Base-by-base conservation (phyloP, 1,140 invertebrate species). In the Zaprionus ornatus region DNA sequence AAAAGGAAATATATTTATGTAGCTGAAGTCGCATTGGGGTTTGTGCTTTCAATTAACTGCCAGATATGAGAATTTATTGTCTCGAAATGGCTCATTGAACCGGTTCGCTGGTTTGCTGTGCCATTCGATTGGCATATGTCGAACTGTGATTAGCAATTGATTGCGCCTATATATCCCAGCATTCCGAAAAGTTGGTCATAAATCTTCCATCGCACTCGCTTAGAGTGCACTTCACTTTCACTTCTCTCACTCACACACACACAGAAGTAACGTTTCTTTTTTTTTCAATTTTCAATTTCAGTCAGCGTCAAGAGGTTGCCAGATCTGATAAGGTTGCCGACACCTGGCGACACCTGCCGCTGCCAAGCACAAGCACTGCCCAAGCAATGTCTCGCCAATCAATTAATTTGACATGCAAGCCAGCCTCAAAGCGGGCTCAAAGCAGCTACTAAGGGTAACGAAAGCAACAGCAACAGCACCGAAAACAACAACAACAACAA, bases 381-480 rank as follows among this genome's bases (percentile, higher is more conserved):
- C 52, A 52, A 48, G 79, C 48, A 48, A 63, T 74, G 75, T 77
- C 70, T 45, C 32, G 42, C 37, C 54, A 72, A 87, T 87, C 82
- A 86, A 86, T 86, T 86, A 86, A 86, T 86, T 86, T 86, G 82
- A 87, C 83, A 86, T 86, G 82, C 82, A 79, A 86, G 76, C 65
- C 50, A 60, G 56, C 37, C 63, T 57, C 52, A 19, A 50, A 48
- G 29, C 27, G n/a, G 55, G 1, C 25, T 4, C 54, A 32, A 54
- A 21, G 50, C 60, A 57, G 37, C 60, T 57, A n/a, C 45, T 76
- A 84, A 84, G 77, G 81, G 81, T 80, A 83, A 64, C 74, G 74
- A 74, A 80, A 70, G 68, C 68, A 40, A 32, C 42, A 23, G 29
- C 29, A 35, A 17, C 17, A 50, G 10, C 64, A 61, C 9, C 29